Percentiles rank a stretch among this genome's conserved stretches.
Evolutionary conservation across 2,797 vertebrate genomes (phyloP).

Genomic region (Pseudochirops cupreus): DNA sequence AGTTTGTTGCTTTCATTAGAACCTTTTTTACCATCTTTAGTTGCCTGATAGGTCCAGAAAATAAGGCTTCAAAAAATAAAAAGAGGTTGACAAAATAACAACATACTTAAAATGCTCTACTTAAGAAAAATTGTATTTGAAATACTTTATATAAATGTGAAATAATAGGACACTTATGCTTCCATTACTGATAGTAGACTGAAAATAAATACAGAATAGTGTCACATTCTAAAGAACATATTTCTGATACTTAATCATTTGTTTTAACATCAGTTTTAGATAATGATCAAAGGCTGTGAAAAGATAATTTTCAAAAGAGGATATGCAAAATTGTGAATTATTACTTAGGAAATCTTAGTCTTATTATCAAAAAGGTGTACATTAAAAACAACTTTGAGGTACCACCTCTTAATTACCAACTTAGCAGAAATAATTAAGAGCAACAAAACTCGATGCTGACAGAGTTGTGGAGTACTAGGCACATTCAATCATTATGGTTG

Average conservation of each 20-base stretch:
- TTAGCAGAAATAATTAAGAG: neutral
- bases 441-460: neutral
- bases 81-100: neutral
- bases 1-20: slow-evolving; percentile 28
- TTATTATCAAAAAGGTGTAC: neutral
- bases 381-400: neutral
- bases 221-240: neutral
- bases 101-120: neutral
- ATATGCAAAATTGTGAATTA: neutral
- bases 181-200: neutral
- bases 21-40: neutral
- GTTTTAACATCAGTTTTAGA: neutral
- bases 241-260: neutral
- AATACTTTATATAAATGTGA: neutral
- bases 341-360: neutral
- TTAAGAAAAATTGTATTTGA: neutral
- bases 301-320: neutral
- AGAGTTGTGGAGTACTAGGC: neutral
- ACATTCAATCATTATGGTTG: neutral
- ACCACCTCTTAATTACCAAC: neutral
- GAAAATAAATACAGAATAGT: neutral
- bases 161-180: neutral
- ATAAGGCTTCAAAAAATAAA: neutral
- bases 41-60: neutral
- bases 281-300: neutral